Base-by-base conservation (phyloP, 2,888 invertebrate species). In the Pheosia tremula region DNA sequence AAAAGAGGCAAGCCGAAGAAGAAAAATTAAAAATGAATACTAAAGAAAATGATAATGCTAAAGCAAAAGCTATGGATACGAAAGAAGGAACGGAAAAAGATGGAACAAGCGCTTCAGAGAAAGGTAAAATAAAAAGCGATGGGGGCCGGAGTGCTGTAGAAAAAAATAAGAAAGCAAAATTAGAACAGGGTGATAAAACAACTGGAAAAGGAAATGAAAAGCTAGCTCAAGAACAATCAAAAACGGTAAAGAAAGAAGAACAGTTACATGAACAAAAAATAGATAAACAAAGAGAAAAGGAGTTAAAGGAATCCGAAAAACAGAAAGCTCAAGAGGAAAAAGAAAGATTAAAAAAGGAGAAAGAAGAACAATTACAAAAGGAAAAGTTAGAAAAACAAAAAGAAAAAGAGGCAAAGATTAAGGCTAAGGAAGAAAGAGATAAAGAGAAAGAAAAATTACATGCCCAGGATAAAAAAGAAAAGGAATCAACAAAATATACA, bases 301-400 rank as follows among this genome's bases (percentile, higher is more conserved):
- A 10, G 24, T 11, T 6, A 36, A 57, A 38, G 47, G 24, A 24
- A 24, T 24, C 24, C 24, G 24, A 24, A 24, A 24, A 24, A 24
- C 24, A 24, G 24, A 24, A 24, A 24, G 24, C 24, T 24, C 54
- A n/a, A 24, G 1, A 45, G 39, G 55, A 11, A 52, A 43, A 39
- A 41, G 50, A 58, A 5, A 56, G 11, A 10, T 38, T 11, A 7
- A 39, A 43, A 45, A 61, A 61, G 60, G 39, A 49, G 9, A 11
- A 54, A 11, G 45, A 13, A 6, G 41, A 24, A 43, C 43, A 59
- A 37, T 11, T 55, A 39, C 55, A 39, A 7, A 39, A 10, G 36
- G 53, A 59, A 9, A 52, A 55, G 39, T 11, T 4, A 39, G 55
- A 55, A 7, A 55, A 39, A 55, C 67, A 68, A 61, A 50, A 43